phyloP scores from a whole-genome alignment of 1,140 invertebrate species.

The Ceratina japonica region DNA sequence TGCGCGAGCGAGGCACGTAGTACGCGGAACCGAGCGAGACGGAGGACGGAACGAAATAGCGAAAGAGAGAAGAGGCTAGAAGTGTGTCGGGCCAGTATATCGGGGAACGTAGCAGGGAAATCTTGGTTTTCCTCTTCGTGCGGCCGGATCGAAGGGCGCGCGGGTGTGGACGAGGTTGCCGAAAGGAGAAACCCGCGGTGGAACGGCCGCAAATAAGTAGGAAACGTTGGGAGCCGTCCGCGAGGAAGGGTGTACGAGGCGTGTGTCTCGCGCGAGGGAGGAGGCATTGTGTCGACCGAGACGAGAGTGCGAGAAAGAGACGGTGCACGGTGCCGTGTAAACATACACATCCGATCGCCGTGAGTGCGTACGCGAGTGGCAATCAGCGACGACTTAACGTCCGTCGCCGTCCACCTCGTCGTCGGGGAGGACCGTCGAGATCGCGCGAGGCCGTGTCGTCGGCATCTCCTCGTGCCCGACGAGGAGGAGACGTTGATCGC shows the following conservation, averaged over 20 bases:
- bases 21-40: constrained; percentile 8
- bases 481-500: neutral
- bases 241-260: constrained; percentile 23
- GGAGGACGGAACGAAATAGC: constrained; percentile 1
- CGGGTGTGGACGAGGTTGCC: constrained; percentile 22
- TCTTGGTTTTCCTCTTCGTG: constrained; percentile 47
- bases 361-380: constrained; percentile 45
- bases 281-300: constrained; percentile 12
- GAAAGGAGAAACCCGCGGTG: constrained; percentile 4
- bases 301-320: constrained; percentile 40
- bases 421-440: neutral
- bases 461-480: neutral
- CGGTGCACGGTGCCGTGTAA: constrained; percentile 54
- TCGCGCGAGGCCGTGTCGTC: neutral
- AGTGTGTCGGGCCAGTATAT: constrained; percentile 52
- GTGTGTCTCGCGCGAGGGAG: constrained; percentile 9
- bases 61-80: constrained; percentile 42
- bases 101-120: constrained; percentile 42
- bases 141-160: constrained; percentile 37
- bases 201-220: neutral
- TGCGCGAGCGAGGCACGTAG: neutral
- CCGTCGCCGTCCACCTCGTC: constrained; percentile 12
- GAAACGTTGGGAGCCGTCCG: constrained; percentile 10
- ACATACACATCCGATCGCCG: constrained; percentile 49
- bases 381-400: constrained; percentile 31